Evolutionary conservation across 2,113 vertebrate genomes (phyloP).

Genomic region (Perca schrenkii): DNA sequence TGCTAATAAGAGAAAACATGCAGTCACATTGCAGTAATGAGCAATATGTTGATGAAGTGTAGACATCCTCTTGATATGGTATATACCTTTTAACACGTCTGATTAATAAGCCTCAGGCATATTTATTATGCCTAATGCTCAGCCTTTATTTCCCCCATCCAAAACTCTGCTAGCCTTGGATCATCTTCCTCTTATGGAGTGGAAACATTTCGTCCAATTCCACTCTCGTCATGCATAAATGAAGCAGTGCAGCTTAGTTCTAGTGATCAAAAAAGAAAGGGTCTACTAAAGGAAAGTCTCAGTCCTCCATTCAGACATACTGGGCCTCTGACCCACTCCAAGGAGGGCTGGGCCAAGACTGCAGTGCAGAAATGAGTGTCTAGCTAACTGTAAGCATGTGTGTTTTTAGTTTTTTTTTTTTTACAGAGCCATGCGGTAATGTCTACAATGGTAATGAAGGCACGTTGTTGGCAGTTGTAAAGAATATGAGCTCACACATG

Average conservation of each 20-base stretch:
- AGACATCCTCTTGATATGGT: constrained; percentile 33
- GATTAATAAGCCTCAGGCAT: constrained; percentile 43
- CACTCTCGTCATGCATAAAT: constrained; percentile 73
- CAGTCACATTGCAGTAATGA: constrained; percentile 51
- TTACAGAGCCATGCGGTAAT: constrained; percentile 70
- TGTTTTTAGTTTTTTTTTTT: not conserved
- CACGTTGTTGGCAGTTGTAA: constrained; percentile 50
- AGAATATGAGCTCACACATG: constrained; percentile 74
- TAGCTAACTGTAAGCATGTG: constrained; percentile 56
- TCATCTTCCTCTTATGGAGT: constrained; percentile 76
- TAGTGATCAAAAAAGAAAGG: constrained; percentile 66
- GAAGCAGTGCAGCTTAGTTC: constrained; percentile 74
- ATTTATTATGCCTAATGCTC: constrained; percentile 55
- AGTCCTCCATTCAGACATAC: constrained; percentile 54
- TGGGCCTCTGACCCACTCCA: constrained; percentile 63
- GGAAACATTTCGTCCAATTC: constrained; percentile 74
- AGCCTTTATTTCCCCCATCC: constrained; percentile 26
- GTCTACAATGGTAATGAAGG: constrained; percentile 68
- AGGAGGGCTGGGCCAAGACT: constrained; percentile 55
- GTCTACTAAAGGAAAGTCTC: constrained; percentile 59
- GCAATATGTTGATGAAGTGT: constrained; percentile 44
- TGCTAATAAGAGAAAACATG: constrained; percentile 32
- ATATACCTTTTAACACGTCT: constrained; percentile 46
- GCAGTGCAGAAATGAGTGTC: constrained; percentile 65
- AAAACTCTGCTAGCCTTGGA: constrained; percentile 66